Percentiles rank a stretch among this genome's conserved stretches.
These are phyloP conservation scores for Elysia chlorotica DNA, from an alignment of 1,140 invertebrate species.

Conservation along the genomic window DNA sequence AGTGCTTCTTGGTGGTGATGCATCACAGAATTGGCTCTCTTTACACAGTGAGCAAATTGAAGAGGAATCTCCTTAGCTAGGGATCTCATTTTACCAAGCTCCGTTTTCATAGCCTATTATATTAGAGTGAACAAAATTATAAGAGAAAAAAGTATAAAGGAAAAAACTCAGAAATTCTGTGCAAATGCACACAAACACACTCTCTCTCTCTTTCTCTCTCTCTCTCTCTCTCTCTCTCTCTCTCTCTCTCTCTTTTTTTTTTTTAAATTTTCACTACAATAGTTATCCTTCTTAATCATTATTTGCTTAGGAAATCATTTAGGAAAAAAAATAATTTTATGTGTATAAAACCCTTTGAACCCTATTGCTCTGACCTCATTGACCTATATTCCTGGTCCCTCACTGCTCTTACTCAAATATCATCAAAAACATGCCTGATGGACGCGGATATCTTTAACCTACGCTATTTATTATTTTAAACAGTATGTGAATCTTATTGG, in stretches of 20 bases:
- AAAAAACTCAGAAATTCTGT: neutral
- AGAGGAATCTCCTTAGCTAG: slow-evolving; percentile 41
- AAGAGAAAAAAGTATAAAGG: neutral
- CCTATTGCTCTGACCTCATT: too few species aligned
- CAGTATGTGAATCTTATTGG: too few species aligned
- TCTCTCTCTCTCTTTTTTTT: neutral
- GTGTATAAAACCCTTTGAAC: too few species aligned
- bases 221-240: neutral
- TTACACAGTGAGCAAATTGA: slow-evolving; percentile 36
- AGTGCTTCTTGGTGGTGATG: slow-evolving; percentile 39
- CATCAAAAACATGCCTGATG: too few species aligned
- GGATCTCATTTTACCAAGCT: slow-evolving; percentile 35
- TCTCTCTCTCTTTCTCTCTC: neutral
- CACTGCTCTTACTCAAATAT: too few species aligned
- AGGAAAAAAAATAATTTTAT: too few species aligned
- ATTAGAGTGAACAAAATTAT: neutral
- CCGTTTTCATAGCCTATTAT: slow-evolving; percentile 35
- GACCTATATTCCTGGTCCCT: too few species aligned
- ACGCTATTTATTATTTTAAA: too few species aligned
- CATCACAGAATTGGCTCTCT: slow-evolving; percentile 39
- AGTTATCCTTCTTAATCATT: too few species aligned
- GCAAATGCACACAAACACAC: neutral
- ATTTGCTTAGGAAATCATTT: too few species aligned
- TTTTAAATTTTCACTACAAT: too few species aligned
- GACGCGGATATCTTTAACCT: too few species aligned